phyloP scores from a whole-genome alignment of 2,888 invertebrate species.

The Crossocerus cetratus region DNA sequence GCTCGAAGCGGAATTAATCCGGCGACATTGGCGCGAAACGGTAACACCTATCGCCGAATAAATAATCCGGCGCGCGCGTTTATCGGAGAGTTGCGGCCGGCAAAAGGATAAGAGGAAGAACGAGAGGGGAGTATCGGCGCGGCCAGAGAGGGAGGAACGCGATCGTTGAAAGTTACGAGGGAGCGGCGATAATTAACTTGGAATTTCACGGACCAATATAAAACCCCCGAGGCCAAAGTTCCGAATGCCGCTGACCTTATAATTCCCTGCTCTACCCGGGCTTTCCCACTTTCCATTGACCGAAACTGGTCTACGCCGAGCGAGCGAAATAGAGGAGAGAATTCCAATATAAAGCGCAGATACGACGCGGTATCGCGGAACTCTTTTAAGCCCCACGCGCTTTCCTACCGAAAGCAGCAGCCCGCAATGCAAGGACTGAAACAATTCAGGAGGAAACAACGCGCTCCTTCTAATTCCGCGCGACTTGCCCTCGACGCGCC shows the following conservation, averaged over 20 bases:
- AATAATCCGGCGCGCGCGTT: slow-evolving; percentile 9
- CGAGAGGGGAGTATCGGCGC: background rate
- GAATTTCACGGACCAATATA: slow-evolving; percentile 44
- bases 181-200: slow-evolving; percentile 45
- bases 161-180: slow-evolving; percentile 32
- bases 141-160: no score
- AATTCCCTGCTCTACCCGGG: slow-evolving; percentile 38
- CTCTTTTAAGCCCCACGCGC: no score
- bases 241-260: slow-evolving; percentile 42
- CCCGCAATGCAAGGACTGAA: no score
- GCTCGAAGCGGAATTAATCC: slow-evolving; percentile 20
- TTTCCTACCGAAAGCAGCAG: no score
- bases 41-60: slow-evolving; percentile 10
- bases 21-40: slow-evolving; percentile 5
- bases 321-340: background rate
- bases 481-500: no score
- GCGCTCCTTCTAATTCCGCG: no score
- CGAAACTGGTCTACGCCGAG: slow-evolving; percentile 24
- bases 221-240: slow-evolving; percentile 46
- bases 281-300: background rate
- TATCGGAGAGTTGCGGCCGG: background rate
- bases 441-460: no score
- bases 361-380: background rate
- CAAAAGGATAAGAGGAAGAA: background rate
- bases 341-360: background rate